A percentile compares a stretch with the other conserved stretches of the same genome.
Conservation (phyloP, 2,113 vertebrate species). For the Pygathrix nemaeus region DNA sequence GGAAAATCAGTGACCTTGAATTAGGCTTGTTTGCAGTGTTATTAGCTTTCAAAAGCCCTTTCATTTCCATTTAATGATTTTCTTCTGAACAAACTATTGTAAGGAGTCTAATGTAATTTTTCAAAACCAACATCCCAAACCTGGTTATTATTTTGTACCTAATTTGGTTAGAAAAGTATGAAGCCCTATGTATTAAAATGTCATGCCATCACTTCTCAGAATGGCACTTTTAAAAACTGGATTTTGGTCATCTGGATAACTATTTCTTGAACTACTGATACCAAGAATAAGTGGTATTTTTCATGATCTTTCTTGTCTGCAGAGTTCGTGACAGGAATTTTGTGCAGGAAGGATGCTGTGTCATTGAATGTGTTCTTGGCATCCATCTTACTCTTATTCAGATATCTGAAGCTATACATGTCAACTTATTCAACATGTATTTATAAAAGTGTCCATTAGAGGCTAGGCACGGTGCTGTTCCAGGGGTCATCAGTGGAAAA, state of each 20-base stretch:
- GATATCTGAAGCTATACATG: neutral
- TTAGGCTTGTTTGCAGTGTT: constrained; percentile 41
- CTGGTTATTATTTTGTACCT: neutral
- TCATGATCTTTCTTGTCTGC: neutral
- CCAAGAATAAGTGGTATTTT: neutral
- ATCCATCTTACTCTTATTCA: neutral
- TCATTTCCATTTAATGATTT: neutral
- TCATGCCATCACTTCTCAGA: neutral
- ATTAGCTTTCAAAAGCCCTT: constrained; percentile 20
- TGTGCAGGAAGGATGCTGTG: neutral
- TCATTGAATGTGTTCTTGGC: neutral
- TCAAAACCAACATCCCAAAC: constrained; percentile 19
- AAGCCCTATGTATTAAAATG: neutral
- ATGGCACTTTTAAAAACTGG: neutral
- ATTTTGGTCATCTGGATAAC: constrained; percentile 2
- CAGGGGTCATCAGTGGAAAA: neutral
- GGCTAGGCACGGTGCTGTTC: neutral
- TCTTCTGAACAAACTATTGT: neutral
- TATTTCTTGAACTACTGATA: neutral
- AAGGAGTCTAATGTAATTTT: constrained; percentile 39
- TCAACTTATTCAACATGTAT: neutral
- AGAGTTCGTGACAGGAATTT: neutral
- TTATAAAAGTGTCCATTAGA: neutral
- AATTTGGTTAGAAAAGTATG: constrained; percentile 21
- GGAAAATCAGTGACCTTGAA: constrained; percentile 47